Evolutionary conservation across 2,888 invertebrate genomes (phyloP), one percentile per base, ranked within the genome.

Genomic region (Cosmia pyralina): DNA sequence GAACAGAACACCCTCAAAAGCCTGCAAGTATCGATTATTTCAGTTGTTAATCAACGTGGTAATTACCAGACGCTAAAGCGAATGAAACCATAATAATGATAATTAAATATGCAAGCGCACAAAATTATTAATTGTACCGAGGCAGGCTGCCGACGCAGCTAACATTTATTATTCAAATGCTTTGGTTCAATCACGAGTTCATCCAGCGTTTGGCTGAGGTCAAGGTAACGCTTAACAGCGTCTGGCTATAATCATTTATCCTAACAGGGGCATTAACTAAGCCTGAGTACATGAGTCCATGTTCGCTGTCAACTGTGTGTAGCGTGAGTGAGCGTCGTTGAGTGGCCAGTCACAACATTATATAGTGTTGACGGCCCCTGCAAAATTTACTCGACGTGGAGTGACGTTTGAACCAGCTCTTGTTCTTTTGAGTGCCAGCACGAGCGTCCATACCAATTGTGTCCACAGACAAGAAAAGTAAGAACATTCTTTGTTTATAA

Each of bases 81-180:
- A 84, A 85, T 80, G 76, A 80, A 87, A 80, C 66, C 69, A 52
- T 79, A 87, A 83, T 77, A 69, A 85, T 83, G 75, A 68, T 77
- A 73, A 84, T 85, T 81, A 79, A 80, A 80, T 79, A 85, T 81
- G 71, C 80, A 88, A 77, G 78, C 81, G 75, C 76, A 73, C 79
- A 71, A 86, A 89, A 88, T 89, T 85, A 90, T 89, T 87, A 87
- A 88, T 87, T 83, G 83, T 77, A 76, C 73, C 59, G 80, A 85
- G 82, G 80, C 83, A 75, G 82, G 81, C 77, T 81, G 85, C 78
- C 84, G 86, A 85, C 83, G 81, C 85, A 79, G 78, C 82, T 76
- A 66, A 75, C 83, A 88, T 90, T 88, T 88, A 89, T 89, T 88
- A 91, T 90, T 90, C 90, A 90, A 88, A 88, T 84, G 84, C 87